These are phyloP conservation scores for Drosophila mimetica DNA, from an alignment of 2,888 invertebrate species.

Conservation along the genomic window DNA sequence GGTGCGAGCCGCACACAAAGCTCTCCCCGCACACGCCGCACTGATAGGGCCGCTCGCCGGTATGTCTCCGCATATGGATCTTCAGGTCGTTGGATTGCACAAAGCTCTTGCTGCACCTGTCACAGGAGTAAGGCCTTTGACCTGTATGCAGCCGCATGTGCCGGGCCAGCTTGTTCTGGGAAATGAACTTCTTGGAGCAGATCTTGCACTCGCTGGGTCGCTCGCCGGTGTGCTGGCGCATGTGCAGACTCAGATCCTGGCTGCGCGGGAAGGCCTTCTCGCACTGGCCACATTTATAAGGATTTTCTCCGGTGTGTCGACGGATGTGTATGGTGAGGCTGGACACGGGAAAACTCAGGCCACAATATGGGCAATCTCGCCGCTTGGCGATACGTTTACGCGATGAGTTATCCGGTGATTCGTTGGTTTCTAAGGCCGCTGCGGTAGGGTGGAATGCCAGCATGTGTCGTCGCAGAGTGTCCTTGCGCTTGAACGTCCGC, in stretches of 20 bases:
- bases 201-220: conserved; percentile 85
- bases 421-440: background rate
- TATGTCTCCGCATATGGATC: conserved; percentile 89
- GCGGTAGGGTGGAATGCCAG: conserved; percentile 71
- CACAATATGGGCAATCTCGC: conserved; percentile 86
- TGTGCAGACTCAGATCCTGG: conserved; percentile 86
- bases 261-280: conserved; percentile 87
- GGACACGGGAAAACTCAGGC: conserved; percentile 86
- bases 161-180: conserved; percentile 87
- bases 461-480: conserved; percentile 86
- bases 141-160: conserved; percentile 87
- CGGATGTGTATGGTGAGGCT: conserved; percentile 88
- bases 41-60: conserved; percentile 88
- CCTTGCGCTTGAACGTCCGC: conserved; percentile 86
- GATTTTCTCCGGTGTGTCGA: conserved; percentile 88
- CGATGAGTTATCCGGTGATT: background rate
- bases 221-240: conserved; percentile 87
- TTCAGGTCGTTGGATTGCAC: conserved; percentile 90
- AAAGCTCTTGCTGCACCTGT: conserved; percentile 85
- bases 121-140: conserved; percentile 86
- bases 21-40: conserved; percentile 89
- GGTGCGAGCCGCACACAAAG: conserved; percentile 88
- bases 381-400: conserved; percentile 78
- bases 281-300: conserved; percentile 87
- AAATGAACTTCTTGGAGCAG: conserved; percentile 85